phyloP scores from a whole-genome alignment of 1,140 invertebrate species.

The Brachionus sp. region DNA sequence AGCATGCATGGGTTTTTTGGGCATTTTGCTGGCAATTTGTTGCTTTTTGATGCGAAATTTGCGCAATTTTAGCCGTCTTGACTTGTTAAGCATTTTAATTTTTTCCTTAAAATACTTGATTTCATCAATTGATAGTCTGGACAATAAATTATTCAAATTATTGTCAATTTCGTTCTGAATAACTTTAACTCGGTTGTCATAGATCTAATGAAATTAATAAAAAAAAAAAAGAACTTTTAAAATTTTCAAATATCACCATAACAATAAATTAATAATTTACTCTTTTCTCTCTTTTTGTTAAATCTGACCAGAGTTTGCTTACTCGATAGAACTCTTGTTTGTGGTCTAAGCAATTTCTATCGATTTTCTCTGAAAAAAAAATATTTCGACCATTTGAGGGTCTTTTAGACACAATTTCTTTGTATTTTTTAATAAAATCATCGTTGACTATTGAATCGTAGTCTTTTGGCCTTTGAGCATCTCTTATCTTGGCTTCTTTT shows the following conservation, averaged over 20 bases:
- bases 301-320: not conserved
- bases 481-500: not conserved
- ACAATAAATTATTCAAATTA: constrained; percentile 8
- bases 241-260: not conserved
- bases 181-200: not conserved
- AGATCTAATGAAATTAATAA: not conserved
- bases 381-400: not conserved
- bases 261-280: not conserved
- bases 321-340: not conserved
- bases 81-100: not conserved
- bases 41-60: not conserved
- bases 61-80: not conserved
- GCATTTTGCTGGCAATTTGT: not conserved
- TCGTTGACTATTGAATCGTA: not conserved
- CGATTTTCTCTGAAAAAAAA: not conserved
- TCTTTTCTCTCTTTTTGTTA: not conserved
- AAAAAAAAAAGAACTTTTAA: not conserved
- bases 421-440: not conserved
- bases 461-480: not conserved
- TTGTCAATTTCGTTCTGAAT: not conserved
- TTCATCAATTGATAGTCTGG: not conserved
- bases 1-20: not conserved
- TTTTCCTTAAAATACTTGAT: constrained; percentile 28
- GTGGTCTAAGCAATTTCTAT: not conserved
- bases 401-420: not conserved